Conservation (phyloP, 2,888 invertebrate genomes). For the Lithosia quadra region DNA sequence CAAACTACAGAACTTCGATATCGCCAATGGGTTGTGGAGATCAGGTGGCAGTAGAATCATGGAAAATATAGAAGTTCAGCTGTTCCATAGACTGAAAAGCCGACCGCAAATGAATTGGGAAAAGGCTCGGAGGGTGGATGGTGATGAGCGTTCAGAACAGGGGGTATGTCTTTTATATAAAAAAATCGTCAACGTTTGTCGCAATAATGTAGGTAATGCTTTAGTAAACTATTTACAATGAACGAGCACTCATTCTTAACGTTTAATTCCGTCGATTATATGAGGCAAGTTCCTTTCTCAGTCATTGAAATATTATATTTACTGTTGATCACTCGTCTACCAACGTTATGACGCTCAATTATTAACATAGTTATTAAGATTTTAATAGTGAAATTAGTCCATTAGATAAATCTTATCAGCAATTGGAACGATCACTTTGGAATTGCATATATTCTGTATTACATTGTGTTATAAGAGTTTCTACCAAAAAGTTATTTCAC, state of each 20-base stretch:
- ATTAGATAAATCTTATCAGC: conserved; percentile 64
- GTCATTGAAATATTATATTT: conserved; percentile 47
- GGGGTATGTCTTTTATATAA: conserved; percentile 11
- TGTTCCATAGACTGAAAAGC: no score
- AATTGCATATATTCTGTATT: conserved; percentile 49
- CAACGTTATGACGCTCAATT: conserved; percentile 78
- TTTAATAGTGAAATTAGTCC: conserved; percentile 68
- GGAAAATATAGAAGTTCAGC: no score
- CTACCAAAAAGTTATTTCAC: conserved; percentile 49
- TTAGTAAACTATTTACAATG: conserved; percentile 10
- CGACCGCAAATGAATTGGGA: no score
- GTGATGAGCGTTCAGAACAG: neutral
- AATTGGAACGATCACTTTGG: conserved; percentile 52
- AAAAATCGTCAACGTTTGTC: neutral
- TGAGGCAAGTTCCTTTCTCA: conserved; percentile 41
- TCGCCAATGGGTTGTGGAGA: no score
- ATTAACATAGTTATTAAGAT: conserved; percentile 66
- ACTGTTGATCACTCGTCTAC: conserved; percentile 55
- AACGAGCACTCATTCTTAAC: conserved; percentile 18
- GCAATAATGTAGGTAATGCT: conserved; percentile 15
- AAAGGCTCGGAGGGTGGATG: no score
- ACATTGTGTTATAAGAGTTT: conserved; percentile 47
- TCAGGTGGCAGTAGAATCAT: no score
- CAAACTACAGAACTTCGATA: no score
- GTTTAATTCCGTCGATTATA: conserved; percentile 36